These are phyloP conservation scores for Tursiops truncatus DNA, from an alignment of 2,113 vertebrate genomes.

Conservation along the genomic window DNA sequence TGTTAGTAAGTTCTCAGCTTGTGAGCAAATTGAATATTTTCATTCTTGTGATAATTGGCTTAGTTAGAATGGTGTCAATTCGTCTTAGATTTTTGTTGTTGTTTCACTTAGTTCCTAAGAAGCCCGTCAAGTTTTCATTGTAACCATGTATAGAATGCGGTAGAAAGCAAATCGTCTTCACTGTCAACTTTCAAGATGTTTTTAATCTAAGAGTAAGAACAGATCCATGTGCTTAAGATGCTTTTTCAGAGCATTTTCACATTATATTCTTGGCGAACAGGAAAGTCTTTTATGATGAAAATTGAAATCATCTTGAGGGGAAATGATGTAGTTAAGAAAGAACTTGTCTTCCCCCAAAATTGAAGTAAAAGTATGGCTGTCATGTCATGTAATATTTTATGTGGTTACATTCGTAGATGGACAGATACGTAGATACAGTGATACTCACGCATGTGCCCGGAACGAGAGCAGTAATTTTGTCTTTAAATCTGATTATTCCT, in stretches of 20 bases:
- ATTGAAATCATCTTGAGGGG: constrained; percentile 10
- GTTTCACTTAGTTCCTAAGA: not conserved
- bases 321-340: constrained; percentile 18
- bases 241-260: constrained; percentile 41
- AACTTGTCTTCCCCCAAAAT: constrained; percentile 13
- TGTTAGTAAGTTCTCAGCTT: constrained; percentile 55
- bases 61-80: not conserved
- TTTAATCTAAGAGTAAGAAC: constrained; percentile 7
- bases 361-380: not conserved
- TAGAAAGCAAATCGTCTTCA: not conserved
- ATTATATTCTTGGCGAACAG: constrained; percentile 46
- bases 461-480: not conserved
- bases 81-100: not conserved
- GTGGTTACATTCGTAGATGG: not conserved
- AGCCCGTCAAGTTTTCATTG: not conserved
- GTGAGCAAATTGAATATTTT: constrained; percentile 50
- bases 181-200: constrained; percentile 36
- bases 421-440: not conserved
- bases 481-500: not conserved
- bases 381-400: not conserved
- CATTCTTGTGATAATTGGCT: not conserved
- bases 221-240: not conserved
- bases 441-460: too few species aligned
- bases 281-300: constrained; percentile 43
- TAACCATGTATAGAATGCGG: not conserved